phyloP scores from a whole-genome alignment of 2,888 invertebrate species.

The Xestia sexstrigata region DNA sequence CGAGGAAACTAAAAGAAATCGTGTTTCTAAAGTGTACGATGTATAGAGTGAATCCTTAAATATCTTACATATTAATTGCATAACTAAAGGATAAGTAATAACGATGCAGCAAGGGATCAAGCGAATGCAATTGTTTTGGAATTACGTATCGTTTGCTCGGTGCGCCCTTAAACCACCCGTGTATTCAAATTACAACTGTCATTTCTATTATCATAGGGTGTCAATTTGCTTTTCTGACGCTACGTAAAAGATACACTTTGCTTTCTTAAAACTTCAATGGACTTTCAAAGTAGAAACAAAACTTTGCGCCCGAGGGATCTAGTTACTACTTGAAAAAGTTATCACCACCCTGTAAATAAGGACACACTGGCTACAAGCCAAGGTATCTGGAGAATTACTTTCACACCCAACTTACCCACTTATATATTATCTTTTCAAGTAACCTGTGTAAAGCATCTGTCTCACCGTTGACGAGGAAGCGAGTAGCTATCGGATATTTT shows the following conservation, averaged over 20 bases:
- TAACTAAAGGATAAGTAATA: too few relatives aligned
- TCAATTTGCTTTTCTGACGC: neutral
- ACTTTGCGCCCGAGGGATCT: neutral
- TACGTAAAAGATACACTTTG: neutral
- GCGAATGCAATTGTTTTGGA: too few relatives aligned
- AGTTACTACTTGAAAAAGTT: constrained; percentile 14
- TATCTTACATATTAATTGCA: too few relatives aligned
- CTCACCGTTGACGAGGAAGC: neutral
- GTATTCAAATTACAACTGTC: neutral
- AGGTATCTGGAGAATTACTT: constrained; percentile 22
- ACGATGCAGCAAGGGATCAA: too few relatives aligned
- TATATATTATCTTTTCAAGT: neutral
- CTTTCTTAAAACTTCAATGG: neutral
- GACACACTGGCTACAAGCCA: neutral
- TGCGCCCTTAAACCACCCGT: neutral
- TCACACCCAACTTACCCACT: neutral
- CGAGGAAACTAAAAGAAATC: too few relatives aligned
- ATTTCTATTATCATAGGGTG: neutral
- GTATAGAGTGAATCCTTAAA: too few relatives aligned
- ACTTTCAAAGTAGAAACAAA: neutral
- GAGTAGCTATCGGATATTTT: neutral
- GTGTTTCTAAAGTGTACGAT: too few relatives aligned
- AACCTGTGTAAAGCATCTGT: neutral
- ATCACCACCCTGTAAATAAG: neutral
- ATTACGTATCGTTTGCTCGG: too few relatives aligned